Conservation (phyloP, 2,113 vertebrate species). For the Zosterops japonicus region DNA sequence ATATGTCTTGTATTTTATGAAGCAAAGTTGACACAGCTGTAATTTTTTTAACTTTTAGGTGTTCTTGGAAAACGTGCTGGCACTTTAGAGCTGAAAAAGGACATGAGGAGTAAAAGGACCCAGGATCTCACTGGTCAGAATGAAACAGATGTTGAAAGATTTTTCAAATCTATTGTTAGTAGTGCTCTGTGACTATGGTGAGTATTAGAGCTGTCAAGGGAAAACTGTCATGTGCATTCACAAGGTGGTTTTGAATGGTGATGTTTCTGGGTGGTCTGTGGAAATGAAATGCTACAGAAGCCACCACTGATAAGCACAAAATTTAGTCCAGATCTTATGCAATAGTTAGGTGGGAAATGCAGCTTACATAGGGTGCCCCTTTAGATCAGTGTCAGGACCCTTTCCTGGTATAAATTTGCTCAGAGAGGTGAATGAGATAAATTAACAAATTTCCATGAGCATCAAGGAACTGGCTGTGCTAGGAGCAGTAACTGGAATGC, state of each 20-base stretch:
- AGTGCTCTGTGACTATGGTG: slow-evolving; percentile 87
- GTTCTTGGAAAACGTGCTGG: slow-evolving; percentile 1
- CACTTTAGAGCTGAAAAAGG: slow-evolving; percentile 65
- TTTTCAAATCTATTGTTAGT: slow-evolving; percentile 83
- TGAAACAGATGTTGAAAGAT: slow-evolving; percentile 86
- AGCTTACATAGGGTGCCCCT: neutral
- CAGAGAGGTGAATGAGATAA: neutral
- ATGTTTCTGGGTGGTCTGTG: neutral
- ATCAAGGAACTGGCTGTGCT: neutral
- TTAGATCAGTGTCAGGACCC: neutral
- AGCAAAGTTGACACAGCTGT: neutral
- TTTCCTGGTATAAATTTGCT: neutral
- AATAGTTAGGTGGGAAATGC: neutral
- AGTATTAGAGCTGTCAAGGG: slow-evolving; percentile 57
- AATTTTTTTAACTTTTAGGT: slow-evolving; percentile 61
- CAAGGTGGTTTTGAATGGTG: neutral
- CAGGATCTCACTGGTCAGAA: slow-evolving; percentile 82
- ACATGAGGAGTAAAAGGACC: slow-evolving; percentile 84
- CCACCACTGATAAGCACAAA: neutral
- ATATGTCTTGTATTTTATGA: neutral
- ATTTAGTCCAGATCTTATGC: neutral
- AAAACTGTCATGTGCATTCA: neutral
- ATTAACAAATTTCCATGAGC: neutral
- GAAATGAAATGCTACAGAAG: neutral
- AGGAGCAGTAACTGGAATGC: neutral